Evolutionary conservation across 35 echinoderm and acorn worm genomes (phyloP).

Genomic region (Holothuria glaberrima): DNA sequence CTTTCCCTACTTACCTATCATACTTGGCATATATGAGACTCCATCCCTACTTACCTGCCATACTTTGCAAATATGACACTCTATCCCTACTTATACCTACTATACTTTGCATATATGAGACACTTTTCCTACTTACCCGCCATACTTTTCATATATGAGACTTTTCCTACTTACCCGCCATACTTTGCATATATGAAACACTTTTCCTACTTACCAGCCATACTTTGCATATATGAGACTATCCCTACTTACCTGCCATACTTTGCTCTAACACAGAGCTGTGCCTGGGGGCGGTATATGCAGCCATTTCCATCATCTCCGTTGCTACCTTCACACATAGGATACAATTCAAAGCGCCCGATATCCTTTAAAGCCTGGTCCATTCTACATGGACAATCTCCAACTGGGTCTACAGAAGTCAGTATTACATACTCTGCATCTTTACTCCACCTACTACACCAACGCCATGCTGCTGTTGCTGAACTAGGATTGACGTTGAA

Average conservation of each 20-base stretch:
- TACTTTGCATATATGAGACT: too few species aligned
- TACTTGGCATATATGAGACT: too few species aligned
- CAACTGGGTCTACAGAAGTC: conserved; percentile 17
- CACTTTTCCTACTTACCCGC: too few species aligned
- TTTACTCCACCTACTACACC: conserved; percentile 68
- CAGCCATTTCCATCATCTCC: conserved; percentile 21
- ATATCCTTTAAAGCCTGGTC: conserved; percentile 70
- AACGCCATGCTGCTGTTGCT: background rate
- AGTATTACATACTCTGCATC: conserved; percentile 14
- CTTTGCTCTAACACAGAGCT: conserved; percentile 77
- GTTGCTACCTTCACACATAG: conserved; percentile 43
- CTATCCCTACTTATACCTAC: too few species aligned
- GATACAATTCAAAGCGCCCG: conserved; percentile 54
- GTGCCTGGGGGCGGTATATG: conserved; percentile 44
- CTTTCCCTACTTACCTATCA: too few species aligned
- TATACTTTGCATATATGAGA: too few species aligned
- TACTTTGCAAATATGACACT: too few species aligned
- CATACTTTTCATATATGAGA: too few species aligned
- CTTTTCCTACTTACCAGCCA: too few species aligned
- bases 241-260: conserved; percentile 59
- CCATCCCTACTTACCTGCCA: too few species aligned
- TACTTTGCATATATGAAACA: too few species aligned
- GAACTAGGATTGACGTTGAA: conserved; percentile 71
- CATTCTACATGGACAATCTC: conserved; percentile 77
- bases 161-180: too few species aligned